phyloP scores from a whole-genome alignment of 2,888 invertebrate species.

The Iphiclides podalirius region DNA sequence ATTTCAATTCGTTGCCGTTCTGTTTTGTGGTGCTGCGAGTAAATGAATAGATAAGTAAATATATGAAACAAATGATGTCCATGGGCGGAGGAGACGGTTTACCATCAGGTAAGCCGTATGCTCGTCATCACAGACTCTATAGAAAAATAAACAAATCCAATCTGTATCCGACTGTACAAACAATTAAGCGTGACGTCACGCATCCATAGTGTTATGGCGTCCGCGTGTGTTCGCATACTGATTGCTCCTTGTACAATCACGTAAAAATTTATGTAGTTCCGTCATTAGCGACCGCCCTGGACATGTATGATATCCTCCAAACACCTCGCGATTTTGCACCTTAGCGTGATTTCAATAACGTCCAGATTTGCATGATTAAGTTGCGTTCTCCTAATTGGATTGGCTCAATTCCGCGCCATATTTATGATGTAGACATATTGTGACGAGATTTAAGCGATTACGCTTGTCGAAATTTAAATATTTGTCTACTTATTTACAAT shows the following conservation, averaged over 20 bases:
- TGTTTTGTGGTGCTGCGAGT: too few species aligned
- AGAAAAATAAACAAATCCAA: background rate
- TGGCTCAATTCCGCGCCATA: background rate
- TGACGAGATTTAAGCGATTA: too few species aligned
- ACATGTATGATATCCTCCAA: background rate
- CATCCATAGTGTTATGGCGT: background rate
- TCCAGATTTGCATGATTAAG: background rate
- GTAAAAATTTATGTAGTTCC: conserved; percentile 5
- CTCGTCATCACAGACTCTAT: too few species aligned
- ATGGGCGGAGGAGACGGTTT: too few species aligned
- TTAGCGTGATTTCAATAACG: background rate
- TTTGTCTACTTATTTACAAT: too few species aligned
- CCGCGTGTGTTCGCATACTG: background rate
- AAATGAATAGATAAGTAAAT: too few species aligned
- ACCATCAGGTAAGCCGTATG: too few species aligned
- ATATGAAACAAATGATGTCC: too few species aligned
- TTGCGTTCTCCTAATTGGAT: conserved; percentile 3
- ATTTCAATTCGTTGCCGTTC: too few species aligned
- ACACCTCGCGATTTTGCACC: background rate
- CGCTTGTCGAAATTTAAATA: too few species aligned
- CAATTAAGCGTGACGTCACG: conserved; percentile 1
- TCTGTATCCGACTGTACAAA: background rate
- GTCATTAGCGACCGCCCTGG: background rate
- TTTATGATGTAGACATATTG: background rate
- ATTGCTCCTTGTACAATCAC: conserved; percentile 6